These are phyloP conservation scores for Fulica atra DNA, from an alignment of 2,113 vertebrate species.

Conservation along the genomic window DNA sequence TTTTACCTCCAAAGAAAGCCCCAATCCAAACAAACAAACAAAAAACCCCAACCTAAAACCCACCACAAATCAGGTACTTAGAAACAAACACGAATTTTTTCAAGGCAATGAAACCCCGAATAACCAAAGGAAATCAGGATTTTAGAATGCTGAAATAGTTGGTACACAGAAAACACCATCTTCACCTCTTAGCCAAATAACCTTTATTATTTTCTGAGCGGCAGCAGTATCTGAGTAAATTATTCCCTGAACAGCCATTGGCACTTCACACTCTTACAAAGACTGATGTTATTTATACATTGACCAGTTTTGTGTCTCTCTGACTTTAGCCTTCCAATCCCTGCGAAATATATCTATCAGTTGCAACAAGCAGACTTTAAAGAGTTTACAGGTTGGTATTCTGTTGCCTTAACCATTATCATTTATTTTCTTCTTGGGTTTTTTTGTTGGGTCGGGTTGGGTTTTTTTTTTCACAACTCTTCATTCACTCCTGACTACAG, in stretches of 20 bases:
- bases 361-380: background rate
- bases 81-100: background rate
- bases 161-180: background rate
- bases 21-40: background rate
- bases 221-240: background rate
- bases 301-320: background rate
- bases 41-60: too few species aligned
- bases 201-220: background rate
- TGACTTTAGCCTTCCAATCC: background rate
- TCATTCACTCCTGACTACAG: background rate
- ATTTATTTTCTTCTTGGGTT: background rate
- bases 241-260: background rate
- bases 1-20: background rate
- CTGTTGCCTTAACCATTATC: background rate
- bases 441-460: background rate
- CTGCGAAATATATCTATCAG: background rate
- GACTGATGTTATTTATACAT: background rate
- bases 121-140: background rate
- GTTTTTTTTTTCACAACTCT: background rate
- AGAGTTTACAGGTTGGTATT: background rate
- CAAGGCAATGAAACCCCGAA: background rate
- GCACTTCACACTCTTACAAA: background rate
- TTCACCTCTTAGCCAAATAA: background rate
- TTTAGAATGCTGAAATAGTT: background rate
- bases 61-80: background rate